Percentiles rank a stretch among this genome's conserved stretches.
Conservation (phyloP, 2,113 vertebrate genomes). For the Solenodon paradoxus region DNA sequence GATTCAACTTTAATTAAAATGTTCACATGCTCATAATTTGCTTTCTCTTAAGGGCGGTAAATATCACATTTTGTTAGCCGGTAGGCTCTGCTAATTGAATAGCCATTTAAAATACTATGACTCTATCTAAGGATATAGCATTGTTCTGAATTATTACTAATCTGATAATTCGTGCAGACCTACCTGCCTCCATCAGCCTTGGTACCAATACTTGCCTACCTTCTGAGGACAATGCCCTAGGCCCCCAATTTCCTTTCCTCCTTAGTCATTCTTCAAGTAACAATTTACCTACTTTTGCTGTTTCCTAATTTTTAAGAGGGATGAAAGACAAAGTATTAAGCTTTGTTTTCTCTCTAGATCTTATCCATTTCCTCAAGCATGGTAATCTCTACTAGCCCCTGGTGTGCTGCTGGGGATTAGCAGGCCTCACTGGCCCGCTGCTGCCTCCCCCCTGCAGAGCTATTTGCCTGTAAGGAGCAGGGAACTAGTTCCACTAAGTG, state of each 20-base stretch:
- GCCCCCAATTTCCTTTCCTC: background rate
- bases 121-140: background rate
- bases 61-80: background rate
- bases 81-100: background rate
- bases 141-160: conserved; percentile 30
- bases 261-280: background rate
- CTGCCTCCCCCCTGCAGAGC: background rate
- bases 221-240: background rate
- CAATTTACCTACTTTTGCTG: conserved; percentile 22
- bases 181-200: background rate
- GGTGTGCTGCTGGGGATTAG: background rate
- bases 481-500: background rate
- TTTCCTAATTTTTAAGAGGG: conserved; percentile 37
- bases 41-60: background rate
- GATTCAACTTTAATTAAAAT: conserved; percentile 51
- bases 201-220: background rate
- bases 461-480: conserved; percentile 13
- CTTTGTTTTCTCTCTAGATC: conserved; percentile 25
- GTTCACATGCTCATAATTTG: background rate
- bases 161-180: background rate
- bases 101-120: background rate
- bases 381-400: background rate
- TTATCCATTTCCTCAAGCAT: conserved; percentile 42
- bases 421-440: background rate
- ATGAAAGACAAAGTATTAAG: conserved; percentile 4